A percentile compares a stretch with the other conserved stretches of the same genome.
Evolutionary conservation across 2,113 vertebrate genomes (phyloP).

Genomic region (Silurus glanis): DNA sequence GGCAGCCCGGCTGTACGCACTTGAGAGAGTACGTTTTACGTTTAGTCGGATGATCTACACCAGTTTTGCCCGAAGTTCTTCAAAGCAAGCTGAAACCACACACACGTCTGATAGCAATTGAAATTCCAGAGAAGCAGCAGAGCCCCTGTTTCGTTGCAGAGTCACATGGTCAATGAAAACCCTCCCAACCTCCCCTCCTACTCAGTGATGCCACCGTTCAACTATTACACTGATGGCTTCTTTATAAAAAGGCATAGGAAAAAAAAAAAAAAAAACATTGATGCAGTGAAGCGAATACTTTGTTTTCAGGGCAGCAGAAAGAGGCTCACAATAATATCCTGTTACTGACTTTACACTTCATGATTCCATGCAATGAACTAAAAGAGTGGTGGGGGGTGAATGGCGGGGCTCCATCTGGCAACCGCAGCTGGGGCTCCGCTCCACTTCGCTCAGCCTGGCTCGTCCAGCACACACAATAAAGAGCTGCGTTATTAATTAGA

Average conservation of each 20-base stretch:
- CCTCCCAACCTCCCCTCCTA: background rate
- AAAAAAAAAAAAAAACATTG: constrained; percentile 30
- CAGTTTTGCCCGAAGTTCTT: constrained; percentile 48
- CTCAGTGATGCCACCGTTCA: constrained; percentile 40
- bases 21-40: constrained; percentile 40
- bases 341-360: constrained; percentile 71
- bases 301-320: constrained; percentile 67
- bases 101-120: constrained; percentile 56
- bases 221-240: constrained; percentile 47
- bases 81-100: constrained; percentile 49
- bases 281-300: constrained; percentile 49
- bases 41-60: constrained; percentile 48
- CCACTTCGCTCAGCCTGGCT: constrained; percentile 47
- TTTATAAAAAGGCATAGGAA: constrained; percentile 45
- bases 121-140: constrained; percentile 55
- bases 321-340: constrained; percentile 71
- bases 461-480: constrained; percentile 62
- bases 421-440: constrained; percentile 36
- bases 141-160: constrained; percentile 40
- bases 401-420: constrained; percentile 63
- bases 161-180: constrained; percentile 42
- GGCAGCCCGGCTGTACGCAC: constrained; percentile 34
- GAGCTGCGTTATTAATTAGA: constrained; percentile 65
- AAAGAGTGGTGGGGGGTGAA: constrained; percentile 37
- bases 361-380: constrained; percentile 65